Base-by-base conservation (phyloP, 2,888 invertebrate genomes). In the Troides oblongomaculatus region DNA sequence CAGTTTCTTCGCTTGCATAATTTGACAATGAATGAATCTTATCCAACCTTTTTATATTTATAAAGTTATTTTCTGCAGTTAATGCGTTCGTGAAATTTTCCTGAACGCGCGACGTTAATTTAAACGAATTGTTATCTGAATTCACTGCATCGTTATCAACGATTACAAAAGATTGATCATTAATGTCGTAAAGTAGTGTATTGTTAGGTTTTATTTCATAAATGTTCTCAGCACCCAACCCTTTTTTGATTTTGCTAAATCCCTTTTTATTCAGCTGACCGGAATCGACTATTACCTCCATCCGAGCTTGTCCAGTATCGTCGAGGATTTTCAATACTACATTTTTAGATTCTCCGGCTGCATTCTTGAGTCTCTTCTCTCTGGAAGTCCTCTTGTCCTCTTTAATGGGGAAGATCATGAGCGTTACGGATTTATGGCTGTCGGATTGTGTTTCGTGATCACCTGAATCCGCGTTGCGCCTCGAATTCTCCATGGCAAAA, bases 241-340 rank as follows among this genome's bases (percentile, higher is more conserved):
- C 43, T 56, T 63, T 56, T 14, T 60, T 56, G 8, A 25, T 62
- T 23, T 64, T 63, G 36, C 7, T n/a, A 21, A 64, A 18, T 64
- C 50, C 46, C 21, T 64, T 61, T 14, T 64, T 57, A 14, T 53
- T 10, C 18, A 67, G 6, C 21, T 60, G 56, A 12, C 12, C 64
- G 1, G 70, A 62, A 62, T 64, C 61, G 8, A 61, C 62, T 14
- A 71, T 62, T 5, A 67, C 67, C 57, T 64, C 62, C 57, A 67
- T 61, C 36, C 63, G 56, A 5, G 70, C 67, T 50, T 64, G 56
- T 30, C 67, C 67, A 36, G n/a, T 64, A 2, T 68, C 58, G n/a
- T 71, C 67, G 10, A 71, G 23, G 4, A 71, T 70, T 64, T 70
- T 64, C 0, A 70, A 56, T 30, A 70, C 46, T 8, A 70, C 61